Percentiles rank a stretch among this genome's conserved stretches.
Conservation (phyloP, 64 coral and sea anemone species). For the Montipora cactus region DNA sequence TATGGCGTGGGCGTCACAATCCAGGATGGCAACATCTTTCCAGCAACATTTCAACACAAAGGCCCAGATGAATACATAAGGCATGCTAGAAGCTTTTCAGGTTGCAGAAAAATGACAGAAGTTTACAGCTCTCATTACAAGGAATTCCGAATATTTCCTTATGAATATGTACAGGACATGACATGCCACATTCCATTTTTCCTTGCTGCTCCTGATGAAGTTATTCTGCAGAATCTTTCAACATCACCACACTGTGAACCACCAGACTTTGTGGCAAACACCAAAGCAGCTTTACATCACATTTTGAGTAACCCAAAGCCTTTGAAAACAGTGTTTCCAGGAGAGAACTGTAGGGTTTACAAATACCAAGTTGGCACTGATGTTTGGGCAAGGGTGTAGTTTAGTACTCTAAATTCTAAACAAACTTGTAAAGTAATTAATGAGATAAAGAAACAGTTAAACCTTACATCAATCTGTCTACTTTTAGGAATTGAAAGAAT, state of each 20-base stretch:
- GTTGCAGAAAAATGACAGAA: conserved; percentile 25
- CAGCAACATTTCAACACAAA: conserved; percentile 79
- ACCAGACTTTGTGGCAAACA: conserved; percentile 68
- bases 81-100: conserved; percentile 73
- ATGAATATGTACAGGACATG: conserved; percentile 13
- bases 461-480: background rate
- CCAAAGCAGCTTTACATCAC: conserved; percentile 60
- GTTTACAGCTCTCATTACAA: conserved; percentile 65
- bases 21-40: conserved; percentile 69
- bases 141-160: conserved; percentile 59
- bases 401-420: background rate
- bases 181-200: background rate
- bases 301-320: conserved; percentile 79
- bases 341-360: conserved; percentile 70
- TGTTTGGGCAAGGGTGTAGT: conserved; percentile 40
- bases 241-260: conserved; percentile 99
- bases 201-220: conserved; percentile 24
- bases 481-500: conserved; percentile 21
- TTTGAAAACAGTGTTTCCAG: conserved; percentile 78
- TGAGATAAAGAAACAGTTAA: background rate
- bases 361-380: conserved; percentile 6
- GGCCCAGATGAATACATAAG: conserved; percentile 80
- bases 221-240: conserved; percentile 78
- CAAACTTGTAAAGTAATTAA: background rate
- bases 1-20: conserved; percentile 83